Evolutionary conservation across 2,113 vertebrate genomes (phyloP).

Genomic region (Sorex araneus): DNA sequence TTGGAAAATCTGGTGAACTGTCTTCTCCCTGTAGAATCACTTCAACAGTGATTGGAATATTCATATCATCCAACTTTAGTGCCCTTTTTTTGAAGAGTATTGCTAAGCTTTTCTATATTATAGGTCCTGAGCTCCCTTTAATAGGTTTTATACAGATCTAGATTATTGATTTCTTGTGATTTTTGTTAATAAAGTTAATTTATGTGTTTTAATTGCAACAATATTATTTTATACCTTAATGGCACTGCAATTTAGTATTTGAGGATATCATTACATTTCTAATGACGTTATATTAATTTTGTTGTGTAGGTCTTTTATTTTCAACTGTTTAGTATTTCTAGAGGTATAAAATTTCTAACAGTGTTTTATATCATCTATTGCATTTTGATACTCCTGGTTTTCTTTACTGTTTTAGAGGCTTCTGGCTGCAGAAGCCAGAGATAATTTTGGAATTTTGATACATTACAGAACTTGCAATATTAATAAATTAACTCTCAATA

Average conservation of each 20-base stretch:
- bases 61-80: background rate
- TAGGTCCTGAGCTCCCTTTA: slow-evolving; percentile 20
- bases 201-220: slow-evolving; percentile 57
- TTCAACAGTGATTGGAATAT: background rate
- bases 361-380: background rate
- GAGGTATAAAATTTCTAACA: slow-evolving; percentile 23
- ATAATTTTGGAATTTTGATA: slow-evolving; percentile 43
- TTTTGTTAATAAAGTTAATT: slow-evolving; percentile 57
- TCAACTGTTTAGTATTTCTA: slow-evolving; percentile 57
- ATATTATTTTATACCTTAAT: slow-evolving; percentile 49
- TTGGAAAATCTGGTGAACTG: slow-evolving; percentile 21
- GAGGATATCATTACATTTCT: slow-evolving; percentile 59
- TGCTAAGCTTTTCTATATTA: slow-evolving; percentile 60
- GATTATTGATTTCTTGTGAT: background rate
- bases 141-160: slow-evolving; percentile 31
- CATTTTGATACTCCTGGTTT: slow-evolving; percentile 45
- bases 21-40: slow-evolving; percentile 28
- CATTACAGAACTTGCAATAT: slow-evolving; percentile 50
- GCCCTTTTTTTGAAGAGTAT: slow-evolving; percentile 21
- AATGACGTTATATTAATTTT: slow-evolving; percentile 32
- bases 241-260: slow-evolving; percentile 10
- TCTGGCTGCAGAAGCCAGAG: slow-evolving; percentile 59
- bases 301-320: slow-evolving; percentile 38
- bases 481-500: background rate
- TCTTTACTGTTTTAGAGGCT: slow-evolving; percentile 59